Evolutionary conservation across 2,797 vertebrate species (phyloP).

Genomic region (Bradypodion ventrale): DNA sequence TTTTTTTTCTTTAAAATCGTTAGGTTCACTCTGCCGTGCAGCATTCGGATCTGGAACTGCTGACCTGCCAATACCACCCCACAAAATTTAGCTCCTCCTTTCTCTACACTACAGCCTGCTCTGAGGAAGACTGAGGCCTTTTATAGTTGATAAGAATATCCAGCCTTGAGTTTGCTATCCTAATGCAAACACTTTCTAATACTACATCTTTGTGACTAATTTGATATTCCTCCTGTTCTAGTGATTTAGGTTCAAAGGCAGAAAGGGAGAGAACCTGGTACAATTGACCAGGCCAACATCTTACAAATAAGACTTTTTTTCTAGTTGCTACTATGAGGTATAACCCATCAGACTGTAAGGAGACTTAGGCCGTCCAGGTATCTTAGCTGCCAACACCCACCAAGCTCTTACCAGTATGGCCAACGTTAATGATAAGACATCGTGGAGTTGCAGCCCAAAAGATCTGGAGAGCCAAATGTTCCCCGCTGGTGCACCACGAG

Average conservation of each 20-base stretch:
- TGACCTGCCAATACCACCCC: too few relatives aligned
- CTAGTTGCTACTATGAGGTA: background rate
- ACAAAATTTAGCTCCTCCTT: background rate
- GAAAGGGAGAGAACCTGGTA: background rate
- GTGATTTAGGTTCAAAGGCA: background rate
- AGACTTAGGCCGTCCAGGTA: background rate
- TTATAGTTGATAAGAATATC: background rate
- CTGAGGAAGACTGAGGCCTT: background rate
- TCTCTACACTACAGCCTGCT: too few relatives aligned
- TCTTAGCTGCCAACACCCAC: background rate
- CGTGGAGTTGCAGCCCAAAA: background rate
- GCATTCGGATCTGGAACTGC: too few relatives aligned
- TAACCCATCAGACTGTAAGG: background rate
- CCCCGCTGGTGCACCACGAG: too few relatives aligned
- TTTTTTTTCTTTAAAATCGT: too few relatives aligned
- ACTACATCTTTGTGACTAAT: background rate
- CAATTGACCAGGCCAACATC: background rate
- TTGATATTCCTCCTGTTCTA: background rate
- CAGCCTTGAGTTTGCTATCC: background rate
- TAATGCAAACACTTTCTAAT: too few relatives aligned
- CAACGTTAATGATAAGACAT: background rate
- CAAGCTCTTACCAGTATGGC: background rate
- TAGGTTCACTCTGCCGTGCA: too few relatives aligned
- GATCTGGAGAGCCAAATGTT: too few relatives aligned
- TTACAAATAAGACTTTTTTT: background rate